Evolutionary conservation across 2,888 invertebrate species (phyloP).

Genomic region (Apoderus coryli): DNA sequence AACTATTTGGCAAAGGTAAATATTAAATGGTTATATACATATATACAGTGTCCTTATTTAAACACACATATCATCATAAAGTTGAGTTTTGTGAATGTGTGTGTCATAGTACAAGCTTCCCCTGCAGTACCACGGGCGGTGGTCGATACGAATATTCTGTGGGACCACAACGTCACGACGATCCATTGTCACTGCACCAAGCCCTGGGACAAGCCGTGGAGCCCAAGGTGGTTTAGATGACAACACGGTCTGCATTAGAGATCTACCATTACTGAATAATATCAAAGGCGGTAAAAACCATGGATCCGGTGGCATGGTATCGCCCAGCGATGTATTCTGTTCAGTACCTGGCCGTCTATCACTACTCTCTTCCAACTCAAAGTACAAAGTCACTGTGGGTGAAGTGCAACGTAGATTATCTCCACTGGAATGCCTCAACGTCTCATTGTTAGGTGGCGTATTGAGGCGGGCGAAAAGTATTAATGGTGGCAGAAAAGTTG

Average conservation of each 20-base stretch:
- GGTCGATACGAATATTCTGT: slow-evolving; percentile 33
- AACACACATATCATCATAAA: no score
- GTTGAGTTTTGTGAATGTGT: no score
- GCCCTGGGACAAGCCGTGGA: slow-evolving; percentile 65
- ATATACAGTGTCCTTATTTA: no score
- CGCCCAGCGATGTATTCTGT: slow-evolving; percentile 94
- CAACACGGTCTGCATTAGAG: slow-evolving; percentile 76
- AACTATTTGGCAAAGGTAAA: slow-evolving; percentile 50
- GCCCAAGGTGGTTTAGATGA: slow-evolving; percentile 59
- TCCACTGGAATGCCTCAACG: slow-evolving; percentile 98
- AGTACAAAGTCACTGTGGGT: slow-evolving; percentile 99
- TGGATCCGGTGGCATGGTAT: slow-evolving; percentile 34
- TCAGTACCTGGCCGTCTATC: slow-evolving; percentile 95
- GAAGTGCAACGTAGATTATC: slow-evolving; percentile 95
- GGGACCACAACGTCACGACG: slow-evolving; percentile 40
- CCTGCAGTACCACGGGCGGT: slow-evolving; percentile 39
- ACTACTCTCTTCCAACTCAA: slow-evolving; percentile 93
- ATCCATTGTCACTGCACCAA: slow-evolving; percentile 65
- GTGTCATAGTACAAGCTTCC: slow-evolving; percentile 31
- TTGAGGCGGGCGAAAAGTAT: slow-evolving; percentile 98
- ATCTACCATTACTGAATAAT: slow-evolving; percentile 76
- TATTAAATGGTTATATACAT: no score
- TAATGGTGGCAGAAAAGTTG: slow-evolving; percentile 96
- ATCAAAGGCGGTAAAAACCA: slow-evolving; percentile 47
- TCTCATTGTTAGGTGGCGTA: slow-evolving; percentile 93